Conservation (phyloP, 2,888 invertebrate genomes). For the Tanytarsus gracilentus region DNA sequence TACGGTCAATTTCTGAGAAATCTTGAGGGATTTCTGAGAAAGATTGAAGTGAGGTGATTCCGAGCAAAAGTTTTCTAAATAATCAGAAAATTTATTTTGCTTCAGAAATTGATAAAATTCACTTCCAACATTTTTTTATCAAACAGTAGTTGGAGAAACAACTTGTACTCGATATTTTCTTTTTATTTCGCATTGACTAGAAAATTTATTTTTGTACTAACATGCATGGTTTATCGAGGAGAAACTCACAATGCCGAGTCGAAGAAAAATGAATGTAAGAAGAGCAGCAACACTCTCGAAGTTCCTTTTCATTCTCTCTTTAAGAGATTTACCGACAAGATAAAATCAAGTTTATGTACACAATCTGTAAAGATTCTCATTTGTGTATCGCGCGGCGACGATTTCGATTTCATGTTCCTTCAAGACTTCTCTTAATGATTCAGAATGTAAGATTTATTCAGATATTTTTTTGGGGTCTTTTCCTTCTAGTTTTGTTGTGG, state of each 20-base stretch:
- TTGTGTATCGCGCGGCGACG: constrained; percentile 9
- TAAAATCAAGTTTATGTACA: constrained; percentile 28
- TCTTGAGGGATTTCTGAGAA: background rate
- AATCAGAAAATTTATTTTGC: background rate
- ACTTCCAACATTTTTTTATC: too few relatives aligned
- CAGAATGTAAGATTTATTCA: too few relatives aligned
- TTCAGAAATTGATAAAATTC: too few relatives aligned
- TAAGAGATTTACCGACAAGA: constrained; percentile 22
- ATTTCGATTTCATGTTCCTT: background rate
- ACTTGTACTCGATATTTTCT: background rate
- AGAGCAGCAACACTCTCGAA: constrained; percentile 23
- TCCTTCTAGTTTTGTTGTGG: too few relatives aligned
- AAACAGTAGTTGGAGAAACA: too few relatives aligned
- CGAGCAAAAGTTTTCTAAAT: background rate
- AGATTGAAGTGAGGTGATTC: background rate
- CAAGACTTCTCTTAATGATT: background rate
- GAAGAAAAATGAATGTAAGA: constrained; percentile 14
- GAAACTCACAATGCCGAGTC: background rate
- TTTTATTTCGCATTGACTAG: background rate
- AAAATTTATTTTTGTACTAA: too few relatives aligned
- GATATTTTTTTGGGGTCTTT: too few relatives aligned
- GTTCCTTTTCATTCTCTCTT: too few relatives aligned
- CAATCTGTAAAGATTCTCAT: constrained; percentile 27
- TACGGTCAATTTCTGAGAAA: constrained; percentile 1
- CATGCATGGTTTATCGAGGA: background rate